Evolutionary conservation across 2,888 invertebrate species (phyloP), one percentile per base, ranked within the genome.

Genomic region (Lucinisca nassula): DNA sequence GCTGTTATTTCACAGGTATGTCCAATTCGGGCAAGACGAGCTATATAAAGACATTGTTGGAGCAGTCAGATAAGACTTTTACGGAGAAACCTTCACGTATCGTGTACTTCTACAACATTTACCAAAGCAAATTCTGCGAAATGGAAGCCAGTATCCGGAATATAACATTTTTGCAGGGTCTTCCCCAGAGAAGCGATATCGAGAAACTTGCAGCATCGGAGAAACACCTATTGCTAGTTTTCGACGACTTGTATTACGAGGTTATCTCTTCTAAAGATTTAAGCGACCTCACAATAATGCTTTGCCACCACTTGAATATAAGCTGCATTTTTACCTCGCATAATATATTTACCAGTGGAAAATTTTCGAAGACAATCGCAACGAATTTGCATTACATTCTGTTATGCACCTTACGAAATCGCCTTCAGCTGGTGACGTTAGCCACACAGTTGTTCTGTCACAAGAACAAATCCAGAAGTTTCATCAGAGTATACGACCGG

Each of bases 301-400:
- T 75, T 8, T 75, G 49, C 49, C 75, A 49, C 17, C 75, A 75
- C 30, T 14, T 75, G 12, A 75, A 45, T 10, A 51, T 75, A 51
- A 75, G 49, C 27, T 45, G 30, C 27, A 75, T 75, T 27, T 30
- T 75, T 27, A 75, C 37, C 4, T 75, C 49, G 12, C 75, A 75
- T 32, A 75, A 75, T 21, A 45, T 75, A 10, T 75, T 75, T 27
- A 75, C 51, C 30, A 49, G 30, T 49, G 45, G 49, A 30, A 75
- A 75, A 30, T 75, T 49, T 38, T 45, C 75, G 4, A 75, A 75
- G n/a, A 75, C 75, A 2, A 75, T 75, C n/a, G 51, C 75, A 8
- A 75, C 75, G 24, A 75, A 75, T 30, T 75, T 75, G 32, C 75
- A 75, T 35, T 75, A 75, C 35, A 75, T 75, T 30, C n/a, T 75